These are phyloP conservation scores for Pipistrellus pygmaeus DNA, from an alignment of 2,797 vertebrate species.

Conservation along the genomic window DNA sequence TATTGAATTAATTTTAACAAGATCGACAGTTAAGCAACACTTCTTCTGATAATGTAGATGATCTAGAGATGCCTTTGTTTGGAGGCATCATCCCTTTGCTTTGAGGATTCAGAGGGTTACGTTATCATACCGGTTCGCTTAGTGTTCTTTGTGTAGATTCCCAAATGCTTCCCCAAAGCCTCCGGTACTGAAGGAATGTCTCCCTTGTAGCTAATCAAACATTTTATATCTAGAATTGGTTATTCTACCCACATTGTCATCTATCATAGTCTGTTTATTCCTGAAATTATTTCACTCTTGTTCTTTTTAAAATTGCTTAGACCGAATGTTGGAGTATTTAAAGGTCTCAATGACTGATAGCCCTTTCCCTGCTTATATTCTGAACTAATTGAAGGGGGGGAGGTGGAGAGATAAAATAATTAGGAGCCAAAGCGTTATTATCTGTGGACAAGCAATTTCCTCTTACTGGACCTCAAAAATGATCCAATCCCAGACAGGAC, in stretches of 20 bases:
- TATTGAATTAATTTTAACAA: conserved; percentile 39
- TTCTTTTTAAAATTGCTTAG: conserved; percentile 42
- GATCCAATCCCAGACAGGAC: background rate
- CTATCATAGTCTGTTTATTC: conserved; percentile 15
- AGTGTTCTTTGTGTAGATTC: conserved; percentile 42
- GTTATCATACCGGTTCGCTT: background rate
- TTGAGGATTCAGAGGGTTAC: background rate
- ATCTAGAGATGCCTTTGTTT: background rate
- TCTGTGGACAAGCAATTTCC: background rate
- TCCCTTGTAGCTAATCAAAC: background rate
- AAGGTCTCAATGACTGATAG: background rate
- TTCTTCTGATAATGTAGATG: conserved; percentile 38
- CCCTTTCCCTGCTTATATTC: conserved; percentile 47
- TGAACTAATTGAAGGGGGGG: background rate
- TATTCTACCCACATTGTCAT: background rate
- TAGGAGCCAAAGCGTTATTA: background rate
- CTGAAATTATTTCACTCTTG: conserved; percentile 46
- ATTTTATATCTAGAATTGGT: conserved; percentile 27
- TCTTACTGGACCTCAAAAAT: background rate
- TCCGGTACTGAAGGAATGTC: background rate
- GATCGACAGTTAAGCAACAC: conserved; percentile 1
- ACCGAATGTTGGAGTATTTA: background rate
- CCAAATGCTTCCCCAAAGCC: background rate
- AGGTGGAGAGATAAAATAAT: background rate
- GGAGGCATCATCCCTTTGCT: background rate